Base-by-base conservation (phyloP, 2,113 vertebrate genomes). In the Cyanocitta stelleri region DNA sequence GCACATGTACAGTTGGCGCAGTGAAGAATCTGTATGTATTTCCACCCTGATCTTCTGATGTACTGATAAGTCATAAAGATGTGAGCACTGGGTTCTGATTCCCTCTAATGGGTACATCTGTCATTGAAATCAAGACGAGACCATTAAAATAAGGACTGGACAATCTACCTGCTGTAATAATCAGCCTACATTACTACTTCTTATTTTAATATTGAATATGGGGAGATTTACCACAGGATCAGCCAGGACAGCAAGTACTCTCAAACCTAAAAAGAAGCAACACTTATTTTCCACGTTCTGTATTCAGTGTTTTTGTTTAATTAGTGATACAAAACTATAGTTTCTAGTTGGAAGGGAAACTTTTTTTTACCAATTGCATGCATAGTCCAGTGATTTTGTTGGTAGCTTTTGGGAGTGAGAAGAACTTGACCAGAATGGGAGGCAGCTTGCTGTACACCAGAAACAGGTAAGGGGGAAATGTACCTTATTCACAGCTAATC, bases 61-160 rank as follows among this genome's bases (percentile, higher is more conserved):
- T 91, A 58, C 74, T 68, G 33, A 49, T 80, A 72, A 73, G 44
- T 77, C 51, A 4, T 77, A 63, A 80, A 77, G 68, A 49, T 80
- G 59, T 59, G 76, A 80, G 61, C 59, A 46, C 35, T 93, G 63
- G 32, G 48, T 82, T 91, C 71, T 51, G 27, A 39, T 87, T 64
- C 55, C 59, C 51, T 84, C 44, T 85, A 43, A 58, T 3, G 44
- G 35, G 24, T 44, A 22, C 4, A 2, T 73, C 63, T 94, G 71
- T 81, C 56, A 77, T 3, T 80, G 85, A 90, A 83, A 79, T 72
- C 35, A 85, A 84, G 56, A 69, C 4, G 2, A 94, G 55, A 81
- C 61, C 52, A 64, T 87, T 93, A 72, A 92, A 90, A 77, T 37
- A 39, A 94, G 75, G 82, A 91, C 48, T 88, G 93, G 75, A 90